phyloP scores from a whole-genome alignment of 2,113 vertebrate species.

The Lophius piscatorius region DNA sequence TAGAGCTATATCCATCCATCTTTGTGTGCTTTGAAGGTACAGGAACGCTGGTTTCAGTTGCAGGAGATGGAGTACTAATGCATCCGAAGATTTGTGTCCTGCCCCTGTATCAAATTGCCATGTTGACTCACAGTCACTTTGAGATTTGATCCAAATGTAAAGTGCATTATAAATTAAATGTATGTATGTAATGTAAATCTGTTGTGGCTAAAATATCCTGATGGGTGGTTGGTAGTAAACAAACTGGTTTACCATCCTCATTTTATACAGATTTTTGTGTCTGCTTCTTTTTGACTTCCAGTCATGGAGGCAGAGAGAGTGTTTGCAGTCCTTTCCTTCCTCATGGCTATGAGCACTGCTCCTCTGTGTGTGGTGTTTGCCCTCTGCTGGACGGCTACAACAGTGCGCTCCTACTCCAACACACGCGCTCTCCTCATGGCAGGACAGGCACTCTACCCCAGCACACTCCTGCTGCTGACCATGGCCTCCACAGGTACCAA shows the following conservation, averaged over 20 bases:
- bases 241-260: background rate
- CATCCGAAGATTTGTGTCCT: no score
- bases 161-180: no score
- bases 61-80: no score
- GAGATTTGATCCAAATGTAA: no score
- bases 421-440: constrained; percentile 76
- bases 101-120: no score
- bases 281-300: constrained; percentile 46
- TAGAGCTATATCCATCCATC: no score
- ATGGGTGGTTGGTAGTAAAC: no score
- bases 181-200: no score
- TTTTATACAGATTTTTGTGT: background rate
- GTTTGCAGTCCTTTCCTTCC: constrained; percentile 75
- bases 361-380: constrained; percentile 79
- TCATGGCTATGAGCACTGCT: constrained; percentile 77
- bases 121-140: no score
- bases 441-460: constrained; percentile 76
- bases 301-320: constrained; percentile 72
- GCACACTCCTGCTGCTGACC: constrained; percentile 78
- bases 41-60: no score
- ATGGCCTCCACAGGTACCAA: constrained; percentile 77
- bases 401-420: constrained; percentile 79
- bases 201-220: no score
- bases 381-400: constrained; percentile 80
- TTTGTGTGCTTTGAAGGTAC: no score